Base-by-base conservation (phyloP, 2,113 vertebrate genomes). In the Phalacrocorax aristotelis region DNA sequence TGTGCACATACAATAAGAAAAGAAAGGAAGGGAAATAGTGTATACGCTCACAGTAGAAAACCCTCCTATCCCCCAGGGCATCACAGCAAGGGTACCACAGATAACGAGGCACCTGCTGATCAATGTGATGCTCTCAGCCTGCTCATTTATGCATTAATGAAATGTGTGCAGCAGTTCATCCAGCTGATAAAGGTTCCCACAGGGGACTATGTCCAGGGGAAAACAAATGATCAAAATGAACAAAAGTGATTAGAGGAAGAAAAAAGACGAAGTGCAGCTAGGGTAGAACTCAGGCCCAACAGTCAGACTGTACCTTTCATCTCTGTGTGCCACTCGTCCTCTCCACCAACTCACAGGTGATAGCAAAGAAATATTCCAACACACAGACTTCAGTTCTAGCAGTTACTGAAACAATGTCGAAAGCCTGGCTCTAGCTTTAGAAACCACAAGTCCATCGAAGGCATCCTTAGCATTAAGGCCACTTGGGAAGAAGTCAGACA, bases 81-180 rank as follows among this genome's bases (percentile, higher is more conserved):
- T 48, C 61, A 36, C 65, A 84, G 74, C 69, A 72, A 68, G 89
- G 55, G 72, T 40, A 48, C 13, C 48, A 44, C 57, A 84, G 89
- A 93, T 96, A 96, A 95, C 0, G 0, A 95, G 91, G 87, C 70
- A 42, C 46, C 26, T 89, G 61, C 90, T 92, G 87, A 95, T 95
- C 96, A 95, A 91, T 94, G 87, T 8, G 52, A 58, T 93, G 88
- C 91, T 92, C 87, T 95, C 89, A 91, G 89, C 46, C 80, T 87
- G 77, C 77, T 92, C 83, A 87, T 94, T 97, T 84, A 54, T 89
- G 65, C 87, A 83, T 87, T 97, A 95, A 94, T 91, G 80, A 95
- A 96, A 96, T 80, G 91, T 64, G 69, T 91, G 94, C 92, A 91
- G 91, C 89, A 95, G 83, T 78, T 95, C 80, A 57, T 86, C 89